Conservation (phyloP, 2,113 vertebrate genomes). For the Coptodon rendalli region DNA sequence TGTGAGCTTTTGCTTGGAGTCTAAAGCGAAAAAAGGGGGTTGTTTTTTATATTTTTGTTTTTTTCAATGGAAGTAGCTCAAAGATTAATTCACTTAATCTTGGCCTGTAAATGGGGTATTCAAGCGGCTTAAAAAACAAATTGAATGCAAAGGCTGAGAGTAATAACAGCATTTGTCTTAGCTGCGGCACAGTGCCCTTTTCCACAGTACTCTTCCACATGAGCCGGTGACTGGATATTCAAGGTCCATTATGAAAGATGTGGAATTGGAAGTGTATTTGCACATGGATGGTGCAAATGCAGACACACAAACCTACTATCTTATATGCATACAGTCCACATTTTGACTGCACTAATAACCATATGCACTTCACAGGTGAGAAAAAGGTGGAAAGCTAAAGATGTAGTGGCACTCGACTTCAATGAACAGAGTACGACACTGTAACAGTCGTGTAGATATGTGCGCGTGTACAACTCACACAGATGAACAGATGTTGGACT, state of each 20-base stretch:
- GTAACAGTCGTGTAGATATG: neutral
- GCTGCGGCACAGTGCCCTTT: constrained; percentile 47
- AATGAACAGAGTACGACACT: neutral
- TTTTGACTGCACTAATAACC: neutral
- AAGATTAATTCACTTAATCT: constrained; percentile 69
- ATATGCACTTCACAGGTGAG: neutral
- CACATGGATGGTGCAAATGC: neutral
- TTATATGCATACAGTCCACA: neutral
- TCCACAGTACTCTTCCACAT: constrained; percentile 43
- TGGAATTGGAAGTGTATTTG: neutral
- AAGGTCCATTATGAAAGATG: constrained; percentile 29
- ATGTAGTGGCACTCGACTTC: neutral
- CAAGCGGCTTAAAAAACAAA: constrained; percentile 65
- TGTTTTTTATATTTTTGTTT: neutral
- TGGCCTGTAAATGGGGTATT: constrained; percentile 63
- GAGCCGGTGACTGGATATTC: constrained; percentile 25
- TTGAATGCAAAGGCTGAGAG: constrained; percentile 65
- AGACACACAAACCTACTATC: neutral
- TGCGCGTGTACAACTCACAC: neutral
- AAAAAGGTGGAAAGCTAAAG: neutral
- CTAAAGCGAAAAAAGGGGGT: neutral
- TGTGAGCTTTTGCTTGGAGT: constrained; percentile 3
- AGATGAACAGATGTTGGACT: constrained; percentile 44
- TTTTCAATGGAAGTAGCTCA: constrained; percentile 40
- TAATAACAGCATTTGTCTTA: constrained; percentile 70